Evolutionary conservation across 2,113 vertebrate species (phyloP), one percentile per base, ranked within the genome.

Genomic region (Triplophysa siluroides): DNA sequence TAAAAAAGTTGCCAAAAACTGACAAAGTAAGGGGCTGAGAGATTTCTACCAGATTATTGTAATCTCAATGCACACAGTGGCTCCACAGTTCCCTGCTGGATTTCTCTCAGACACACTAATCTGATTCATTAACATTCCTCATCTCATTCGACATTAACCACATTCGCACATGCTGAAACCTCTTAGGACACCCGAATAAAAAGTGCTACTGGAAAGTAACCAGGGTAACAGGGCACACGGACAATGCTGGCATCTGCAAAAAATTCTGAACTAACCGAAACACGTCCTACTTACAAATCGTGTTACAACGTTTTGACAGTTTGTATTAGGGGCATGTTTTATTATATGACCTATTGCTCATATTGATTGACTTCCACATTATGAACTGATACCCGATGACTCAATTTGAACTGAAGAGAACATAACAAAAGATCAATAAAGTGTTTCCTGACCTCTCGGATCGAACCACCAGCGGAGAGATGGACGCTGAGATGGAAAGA

Each of bases 381-480:
- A 62, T 62, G 23, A 41, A 16, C 21, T 10, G 7, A 60, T 7
- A 41, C 6, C n/a, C 6, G 5, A 47, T 41, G 23, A 14, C 43
- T 50, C 43, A 50, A n/a, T 71, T 4, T 33, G 13, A 29, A 12
- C 26, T 33, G 43, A 14, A 74, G 7, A 61, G 19, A n/a, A 65
- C n/a, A 50, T 16, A 41, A 77, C 45, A 64, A 12, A 65, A 77
- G 29, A 50, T 63, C 73, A 63, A 76, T 29, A 52, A 62, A 19
- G 41, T 12, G 56, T 74, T 26, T 5, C 76, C 90, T 90, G 88
- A 99, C 97, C 96, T 92, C 94, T 92, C 45, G 95, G 82, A 87
- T 98, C 94, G 69, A 95, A 92, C 96, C 97, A 99, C 97, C 97
- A 99, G 83, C 85, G 93, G 66, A 97, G 77, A 65, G 96, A 98